Evolutionary conservation across 1,140 invertebrate genomes (phyloP).

Genomic region (Bilobella aurantiaca): DNA sequence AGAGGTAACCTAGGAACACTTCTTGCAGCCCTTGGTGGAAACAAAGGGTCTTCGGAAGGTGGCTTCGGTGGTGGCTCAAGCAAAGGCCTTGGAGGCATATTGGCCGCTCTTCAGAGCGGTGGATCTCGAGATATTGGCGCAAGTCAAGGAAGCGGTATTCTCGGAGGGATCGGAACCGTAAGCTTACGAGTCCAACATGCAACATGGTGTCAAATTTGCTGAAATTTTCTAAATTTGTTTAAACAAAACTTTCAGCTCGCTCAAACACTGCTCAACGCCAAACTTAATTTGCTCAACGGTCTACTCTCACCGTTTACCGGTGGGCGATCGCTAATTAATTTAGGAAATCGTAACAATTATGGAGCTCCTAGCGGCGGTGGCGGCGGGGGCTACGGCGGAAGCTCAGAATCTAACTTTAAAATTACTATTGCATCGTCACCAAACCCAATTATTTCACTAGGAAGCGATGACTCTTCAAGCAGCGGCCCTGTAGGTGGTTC

Average conservation of each 20-base stretch:
- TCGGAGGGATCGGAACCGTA: constrained; percentile 34
- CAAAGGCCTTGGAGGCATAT: background rate
- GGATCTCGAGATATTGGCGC: constrained; percentile 12
- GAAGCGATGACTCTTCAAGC: constrained; percentile 13
- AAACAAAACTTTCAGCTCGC: constrained; percentile 31
- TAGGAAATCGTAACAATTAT: constrained; percentile 16
- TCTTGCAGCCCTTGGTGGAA: background rate
- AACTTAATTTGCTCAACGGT: constrained; percentile 34
- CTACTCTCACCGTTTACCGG: constrained; percentile 34
- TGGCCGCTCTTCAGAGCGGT: background rate
- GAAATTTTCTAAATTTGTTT: background rate
- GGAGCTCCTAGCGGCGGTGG: constrained; percentile 1
- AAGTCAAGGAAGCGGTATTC: constrained; percentile 7
- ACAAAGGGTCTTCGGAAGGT: background rate
- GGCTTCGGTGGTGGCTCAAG: background rate
- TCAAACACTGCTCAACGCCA: constrained; percentile 33
- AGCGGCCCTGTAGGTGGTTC: constrained; percentile 34
- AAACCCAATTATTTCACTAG: constrained; percentile 12
- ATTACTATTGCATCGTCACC: constrained; percentile 30
- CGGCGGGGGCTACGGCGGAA: background rate
- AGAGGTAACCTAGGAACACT: background rate
- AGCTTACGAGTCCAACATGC: too few relatives aligned
- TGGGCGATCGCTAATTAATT: constrained; percentile 31
- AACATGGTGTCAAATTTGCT: background rate
- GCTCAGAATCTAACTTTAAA: constrained; percentile 32